Evolutionary conservation across 2,888 invertebrate genomes (phyloP).

Genomic region (Liopterus haemorrhoidalis): DNA sequence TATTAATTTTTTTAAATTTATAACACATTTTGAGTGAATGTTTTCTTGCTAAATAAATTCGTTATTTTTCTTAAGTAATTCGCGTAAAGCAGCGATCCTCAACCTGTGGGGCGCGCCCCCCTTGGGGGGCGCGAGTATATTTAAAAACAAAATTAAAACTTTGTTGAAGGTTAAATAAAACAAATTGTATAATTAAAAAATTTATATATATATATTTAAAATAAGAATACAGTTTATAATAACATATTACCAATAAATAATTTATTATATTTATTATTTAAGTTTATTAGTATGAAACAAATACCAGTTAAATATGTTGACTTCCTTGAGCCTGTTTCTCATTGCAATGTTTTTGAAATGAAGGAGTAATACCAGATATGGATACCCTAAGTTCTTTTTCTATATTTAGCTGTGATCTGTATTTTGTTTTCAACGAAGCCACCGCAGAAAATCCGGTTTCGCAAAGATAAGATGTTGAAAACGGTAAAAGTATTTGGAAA

Average conservation of each 20-base stretch:
- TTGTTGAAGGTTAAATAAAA: no score
- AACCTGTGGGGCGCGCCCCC: no score
- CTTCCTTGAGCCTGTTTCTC: not conserved
- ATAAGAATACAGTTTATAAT: not conserved
- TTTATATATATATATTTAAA: not conserved
- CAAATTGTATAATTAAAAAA: not conserved
- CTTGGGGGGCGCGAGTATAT: no score
- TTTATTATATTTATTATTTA: no score
- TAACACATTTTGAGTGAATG: no score
- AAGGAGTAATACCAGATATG: slow-evolving; percentile 1
- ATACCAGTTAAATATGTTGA: not conserved
- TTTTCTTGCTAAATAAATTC: no score
- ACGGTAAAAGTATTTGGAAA: slow-evolving; percentile 3
- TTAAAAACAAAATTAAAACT: no score
- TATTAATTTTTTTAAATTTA: not conserved
- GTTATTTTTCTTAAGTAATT: no score
- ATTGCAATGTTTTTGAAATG: not conserved
- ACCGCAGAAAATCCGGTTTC: slow-evolving; percentile 12
- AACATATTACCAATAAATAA: no score
- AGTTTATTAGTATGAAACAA: no score
- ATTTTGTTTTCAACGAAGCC: slow-evolving; percentile 11
- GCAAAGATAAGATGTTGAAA: slow-evolving; percentile 13
- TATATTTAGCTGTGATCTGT: not conserved
- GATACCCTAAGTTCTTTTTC: slow-evolving; percentile 8
- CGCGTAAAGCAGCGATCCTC: no score